Evolutionary conservation across 2,113 vertebrate species (phyloP), one percentile per base, ranked within the genome.

Genomic region (Hemiscyllium ocellatum): DNA sequence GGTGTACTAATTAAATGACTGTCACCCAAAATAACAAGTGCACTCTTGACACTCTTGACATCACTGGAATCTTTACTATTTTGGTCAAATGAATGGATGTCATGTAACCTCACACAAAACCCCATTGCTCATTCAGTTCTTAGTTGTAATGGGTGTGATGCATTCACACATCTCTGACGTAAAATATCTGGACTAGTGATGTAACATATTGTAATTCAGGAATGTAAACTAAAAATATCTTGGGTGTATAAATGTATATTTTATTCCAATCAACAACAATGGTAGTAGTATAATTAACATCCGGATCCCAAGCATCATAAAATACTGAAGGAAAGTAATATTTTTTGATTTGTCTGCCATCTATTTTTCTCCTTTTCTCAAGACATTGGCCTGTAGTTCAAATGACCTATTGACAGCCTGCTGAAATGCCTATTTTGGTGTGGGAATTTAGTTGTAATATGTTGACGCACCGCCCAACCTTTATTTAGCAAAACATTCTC

Each of bases 111-210:
- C 52, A 90, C 15, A 65, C 50, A 90, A 61, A 90, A n/a, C 24
- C 29, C 68, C 19, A 47, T 69, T 42, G 19, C 66, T 50, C 61
- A 47, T 69, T 94, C 47, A 94, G 91, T 22, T 69, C 65, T 47
- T 26, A 94, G 12, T 4, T 61, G 66, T 70, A 47, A 69, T 70
- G 66, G 66, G 65, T 24, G 56, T 94, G 66, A 69, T 22, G 61
- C 91, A 69, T 94, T 94, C 66, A 94, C 19, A 68, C 33, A 42
- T 94, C 37, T 94, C 22, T 94, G 91, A 94, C 66, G 8, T 68
- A 94, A 15, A 33, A 90, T 37, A 69, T 94, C 66, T 69, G 15
- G 91, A 26, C 12, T 12, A 90, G 24, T 89, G 86, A 56, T 3
- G 26, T 33, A 69, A 70, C 20, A 69, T 69, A 22, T 13, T 94